Conservation (phyloP, 1,140 invertebrate species). For the Popillia japonica region DNA sequence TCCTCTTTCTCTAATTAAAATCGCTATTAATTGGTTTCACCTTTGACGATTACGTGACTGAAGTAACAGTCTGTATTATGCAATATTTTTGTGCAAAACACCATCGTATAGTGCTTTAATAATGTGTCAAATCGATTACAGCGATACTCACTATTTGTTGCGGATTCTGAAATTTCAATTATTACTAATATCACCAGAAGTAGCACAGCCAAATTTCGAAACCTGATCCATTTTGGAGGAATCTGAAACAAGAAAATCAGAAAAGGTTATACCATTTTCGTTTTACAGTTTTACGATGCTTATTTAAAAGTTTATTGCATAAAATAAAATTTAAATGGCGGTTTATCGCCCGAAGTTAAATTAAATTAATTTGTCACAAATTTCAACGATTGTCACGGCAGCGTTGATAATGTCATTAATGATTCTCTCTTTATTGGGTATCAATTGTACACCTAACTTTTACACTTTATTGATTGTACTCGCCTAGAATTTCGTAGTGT, state of each 20-base stretch:
- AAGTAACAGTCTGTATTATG: not conserved
- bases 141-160: conserved; percentile 39
- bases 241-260: conserved; percentile 44
- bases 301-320: not conserved
- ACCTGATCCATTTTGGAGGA: conserved; percentile 44
- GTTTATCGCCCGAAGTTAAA: not conserved
- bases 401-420: not conserved
- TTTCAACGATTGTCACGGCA: not conserved
- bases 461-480: too few relatives aligned
- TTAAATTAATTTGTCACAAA: not conserved
- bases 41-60: too few relatives aligned
- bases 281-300: not conserved
- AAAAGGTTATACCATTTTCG: not conserved
- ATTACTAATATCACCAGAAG: conserved; percentile 44
- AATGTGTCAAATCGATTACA: not conserved
- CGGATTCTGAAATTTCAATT: conserved; percentile 42
- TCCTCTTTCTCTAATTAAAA: too few relatives aligned
- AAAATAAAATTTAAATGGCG: not conserved
- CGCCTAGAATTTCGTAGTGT: too few relatives aligned
- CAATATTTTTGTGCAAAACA: not conserved
- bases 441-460: too few relatives aligned
- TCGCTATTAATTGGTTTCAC: too few relatives aligned
- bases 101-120: not conserved
- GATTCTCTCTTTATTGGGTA: too few relatives aligned
- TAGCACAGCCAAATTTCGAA: conserved; percentile 45